Evolutionary conservation across 2,888 invertebrate genomes (phyloP).

Genomic region (Serripes groenlandicus): DNA sequence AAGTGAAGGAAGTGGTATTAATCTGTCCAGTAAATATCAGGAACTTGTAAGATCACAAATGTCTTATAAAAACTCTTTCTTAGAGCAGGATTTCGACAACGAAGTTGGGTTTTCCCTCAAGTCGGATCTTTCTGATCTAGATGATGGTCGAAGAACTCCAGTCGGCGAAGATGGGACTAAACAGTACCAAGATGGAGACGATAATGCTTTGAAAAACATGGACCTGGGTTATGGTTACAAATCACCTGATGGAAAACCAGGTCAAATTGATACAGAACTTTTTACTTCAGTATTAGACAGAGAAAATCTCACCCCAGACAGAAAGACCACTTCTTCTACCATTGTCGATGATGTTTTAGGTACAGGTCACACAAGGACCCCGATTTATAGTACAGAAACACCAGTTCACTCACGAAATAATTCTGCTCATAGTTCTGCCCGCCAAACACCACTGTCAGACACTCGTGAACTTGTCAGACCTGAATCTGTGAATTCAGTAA

Average conservation of each 20-base stretch:
- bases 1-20: constrained; percentile 51
- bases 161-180: constrained; percentile 76
- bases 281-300: constrained; percentile 59
- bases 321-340: constrained; percentile 35
- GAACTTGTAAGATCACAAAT: constrained; percentile 74
- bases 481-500: constrained; percentile 54
- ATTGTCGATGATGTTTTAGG: constrained; percentile 67
- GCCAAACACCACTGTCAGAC: constrained; percentile 61
- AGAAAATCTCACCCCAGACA: constrained; percentile 15
- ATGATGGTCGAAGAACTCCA: constrained; percentile 71
- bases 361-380: constrained; percentile 60
- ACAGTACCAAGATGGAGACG: constrained; percentile 70
- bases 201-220: constrained; percentile 25
- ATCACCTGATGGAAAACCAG: constrained; percentile 20
- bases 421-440: constrained; percentile 64
- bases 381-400: constrained; percentile 61
- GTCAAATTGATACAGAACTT: constrained; percentile 23
- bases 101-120: constrained; percentile 43
- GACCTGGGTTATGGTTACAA: constrained; percentile 20
- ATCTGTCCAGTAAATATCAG: constrained; percentile 72
- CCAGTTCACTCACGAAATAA: constrained; percentile 67
- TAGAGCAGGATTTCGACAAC: constrained; percentile 36
- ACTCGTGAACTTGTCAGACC: constrained; percentile 30
- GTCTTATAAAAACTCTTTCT: constrained; percentile 54
- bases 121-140: constrained; percentile 56